Evolutionary conservation across 2,113 vertebrate species (phyloP), one percentile per base, ranked within the genome.

Genomic region (Colius striatus): DNA sequence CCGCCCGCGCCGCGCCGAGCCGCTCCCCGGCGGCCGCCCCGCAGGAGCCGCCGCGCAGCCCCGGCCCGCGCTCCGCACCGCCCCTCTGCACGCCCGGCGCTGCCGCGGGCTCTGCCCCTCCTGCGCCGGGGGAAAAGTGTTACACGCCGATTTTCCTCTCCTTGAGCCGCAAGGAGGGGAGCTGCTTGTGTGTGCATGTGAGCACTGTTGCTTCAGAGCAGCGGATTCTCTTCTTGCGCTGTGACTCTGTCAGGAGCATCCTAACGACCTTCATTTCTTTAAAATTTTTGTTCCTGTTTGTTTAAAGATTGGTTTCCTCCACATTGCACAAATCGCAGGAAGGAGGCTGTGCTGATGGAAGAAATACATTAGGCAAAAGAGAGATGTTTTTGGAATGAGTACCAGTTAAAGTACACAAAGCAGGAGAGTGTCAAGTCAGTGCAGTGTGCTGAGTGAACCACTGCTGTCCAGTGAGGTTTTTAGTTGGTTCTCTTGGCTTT

Each of bases 121-220:
- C 55, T 26, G 9, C 3, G 38, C 20, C 51, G 4, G 6, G 47
- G 22, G 29, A 19, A 36, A 11, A 20, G n/a, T n/a, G n/a, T n/a
- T n/a, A n/a, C n/a, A n/a, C n/a, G n/a, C n/a, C n/a, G n/a, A n/a
- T n/a, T n/a, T n/a, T 17, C 36, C 4, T 6, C 4, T 36, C 23
- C 22, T 6, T 5, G 23, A 50, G 43, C 10, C 6, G 11, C 34
- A 1, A 22, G 45, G 16, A 7, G 16, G 19, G 43, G 10, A 23
- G 1, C 5, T 26, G 11, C 22, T n/a, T 2, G 55, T 5, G 20
- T 4, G 38, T 7, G 70, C 26, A 0, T 11, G 21, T 9, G 25
- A 72, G 51, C 34, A 85, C 89, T 96, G 85, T 91, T 96, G 94
- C 88, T 86, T 61, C 81, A 18, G 50, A 30, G 29, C 70, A 23